phyloP scores from a whole-genome alignment of 2,113 vertebrate species.

The Oreochromis spilurus region DNA sequence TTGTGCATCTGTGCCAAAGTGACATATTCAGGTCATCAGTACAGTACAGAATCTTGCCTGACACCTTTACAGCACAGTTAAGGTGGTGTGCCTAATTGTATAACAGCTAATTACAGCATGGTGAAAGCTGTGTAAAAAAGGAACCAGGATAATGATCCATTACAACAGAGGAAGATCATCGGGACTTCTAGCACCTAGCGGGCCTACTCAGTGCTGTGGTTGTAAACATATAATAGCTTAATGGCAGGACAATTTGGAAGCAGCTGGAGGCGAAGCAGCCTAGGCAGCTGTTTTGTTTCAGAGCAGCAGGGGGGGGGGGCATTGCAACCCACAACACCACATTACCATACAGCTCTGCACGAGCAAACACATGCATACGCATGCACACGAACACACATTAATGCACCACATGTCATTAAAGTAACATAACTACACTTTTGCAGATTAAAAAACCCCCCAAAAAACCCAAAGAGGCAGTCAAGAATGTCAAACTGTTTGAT shows the following conservation, averaged over 20 bases:
- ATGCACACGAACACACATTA: neutral
- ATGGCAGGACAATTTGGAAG: slow-evolving; percentile 72
- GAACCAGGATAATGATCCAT: slow-evolving; percentile 44
- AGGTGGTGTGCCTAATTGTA: slow-evolving; percentile 23
- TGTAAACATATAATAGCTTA: slow-evolving; percentile 75
- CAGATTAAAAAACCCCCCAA: rapidly evolving
- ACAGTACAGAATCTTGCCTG: neutral
- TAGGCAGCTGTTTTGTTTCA: slow-evolving; percentile 71
- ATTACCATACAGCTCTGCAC: slow-evolving; percentile 17
- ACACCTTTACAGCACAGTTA: neutral
- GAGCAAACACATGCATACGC: neutral
- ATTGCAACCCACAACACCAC: slow-evolving; percentile 14
- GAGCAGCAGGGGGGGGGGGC: neutral
- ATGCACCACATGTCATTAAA: neutral
- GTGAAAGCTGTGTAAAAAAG: slow-evolving; percentile 25
- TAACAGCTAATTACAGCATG: slow-evolving; percentile 25
- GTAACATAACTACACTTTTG: neutral
- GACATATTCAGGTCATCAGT: neutral
- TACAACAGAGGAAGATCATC: slow-evolving; percentile 44
- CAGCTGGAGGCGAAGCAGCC: slow-evolving; percentile 70
- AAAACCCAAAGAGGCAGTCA: neutral
- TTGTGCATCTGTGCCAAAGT: neutral
- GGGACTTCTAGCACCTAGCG: slow-evolving; percentile 50
- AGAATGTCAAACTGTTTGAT: neutral
- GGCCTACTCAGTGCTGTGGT: slow-evolving; percentile 46